Evolutionary conservation across 2,113 vertebrate species (phyloP).

Genomic region (Amazona vittata): DNA sequence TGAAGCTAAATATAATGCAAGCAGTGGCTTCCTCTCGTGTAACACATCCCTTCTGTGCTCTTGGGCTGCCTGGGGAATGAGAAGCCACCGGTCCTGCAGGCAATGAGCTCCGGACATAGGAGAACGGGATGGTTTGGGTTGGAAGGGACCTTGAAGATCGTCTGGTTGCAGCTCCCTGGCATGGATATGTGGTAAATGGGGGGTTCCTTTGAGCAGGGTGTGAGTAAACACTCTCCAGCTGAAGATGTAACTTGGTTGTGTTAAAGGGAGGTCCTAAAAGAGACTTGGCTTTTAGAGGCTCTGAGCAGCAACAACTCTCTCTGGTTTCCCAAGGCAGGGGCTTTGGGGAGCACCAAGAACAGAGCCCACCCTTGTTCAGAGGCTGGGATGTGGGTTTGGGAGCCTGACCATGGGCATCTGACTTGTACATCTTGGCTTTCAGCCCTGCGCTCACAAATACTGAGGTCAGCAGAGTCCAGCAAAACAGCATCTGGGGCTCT

Average conservation of each 20-base stretch:
- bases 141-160: neutral
- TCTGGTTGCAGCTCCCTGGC: neutral
- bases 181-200: neutral
- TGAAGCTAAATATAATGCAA: neutral
- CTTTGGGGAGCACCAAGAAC: neutral
- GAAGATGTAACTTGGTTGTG: neutral
- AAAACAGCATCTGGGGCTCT: neutral
- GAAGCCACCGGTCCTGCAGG: neutral
- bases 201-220: neutral
- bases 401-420: neutral
- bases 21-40: neutral
- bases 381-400: neutral
- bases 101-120: neutral
- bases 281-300: neutral
- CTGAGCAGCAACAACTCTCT: neutral
- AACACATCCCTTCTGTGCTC: neutral
- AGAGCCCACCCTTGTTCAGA: neutral
- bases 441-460: neutral
- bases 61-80: rapidly evolving
- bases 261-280: neutral
- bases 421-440: neutral
- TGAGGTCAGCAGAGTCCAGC: neutral
- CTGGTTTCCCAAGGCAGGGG: neutral
- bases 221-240: neutral
- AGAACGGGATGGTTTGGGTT: neutral